Percentiles rank a stretch among this genome's conserved stretches.
Evolutionary conservation across 2,113 vertebrate species (phyloP).

Genomic region (Semicossyphus pulcher): DNA sequence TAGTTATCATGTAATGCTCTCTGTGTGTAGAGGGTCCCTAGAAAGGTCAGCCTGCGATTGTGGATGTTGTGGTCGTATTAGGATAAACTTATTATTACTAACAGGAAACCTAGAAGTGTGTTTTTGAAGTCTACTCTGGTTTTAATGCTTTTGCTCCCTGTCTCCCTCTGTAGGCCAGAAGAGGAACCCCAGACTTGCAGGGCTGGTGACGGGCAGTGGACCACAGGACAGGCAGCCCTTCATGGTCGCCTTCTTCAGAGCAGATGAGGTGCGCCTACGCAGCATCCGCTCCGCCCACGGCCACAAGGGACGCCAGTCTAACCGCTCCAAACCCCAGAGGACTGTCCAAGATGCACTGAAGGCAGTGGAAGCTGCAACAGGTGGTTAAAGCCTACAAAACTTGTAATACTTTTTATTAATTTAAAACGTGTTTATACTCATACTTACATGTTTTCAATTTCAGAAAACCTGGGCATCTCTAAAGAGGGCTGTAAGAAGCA

Average conservation of each 20-base stretch:
- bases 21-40: background rate
- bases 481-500: conserved; percentile 97
- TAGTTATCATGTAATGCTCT: conserved; percentile 1
- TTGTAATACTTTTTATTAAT: too few relatives aligned
- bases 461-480: conserved; percentile 92
- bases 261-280: conserved; percentile 91
- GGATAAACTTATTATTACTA: conserved; percentile 27
- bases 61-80: conserved; percentile 24
- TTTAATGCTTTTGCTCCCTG: conserved; percentile 1
- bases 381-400: conserved; percentile 18
- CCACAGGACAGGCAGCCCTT: conserved; percentile 95
- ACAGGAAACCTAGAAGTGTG: background rate
- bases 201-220: conserved; percentile 88
- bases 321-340: conserved; percentile 89
- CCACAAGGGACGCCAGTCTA: conserved; percentile 89
- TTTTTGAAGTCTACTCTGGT: background rate
- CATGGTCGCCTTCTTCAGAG: conserved; percentile 96
- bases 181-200: conserved; percentile 87
- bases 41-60: background rate
- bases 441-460: background rate
- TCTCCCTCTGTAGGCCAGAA: conserved; percentile 85
- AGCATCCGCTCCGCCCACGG: conserved; percentile 88
- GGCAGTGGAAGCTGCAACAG: conserved; percentile 87
- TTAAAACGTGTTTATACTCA: background rate
- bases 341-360: conserved; percentile 88